phyloP scores from a whole-genome alignment of 2,797 vertebrate species.

The Poeciliopsis infans region DNA sequence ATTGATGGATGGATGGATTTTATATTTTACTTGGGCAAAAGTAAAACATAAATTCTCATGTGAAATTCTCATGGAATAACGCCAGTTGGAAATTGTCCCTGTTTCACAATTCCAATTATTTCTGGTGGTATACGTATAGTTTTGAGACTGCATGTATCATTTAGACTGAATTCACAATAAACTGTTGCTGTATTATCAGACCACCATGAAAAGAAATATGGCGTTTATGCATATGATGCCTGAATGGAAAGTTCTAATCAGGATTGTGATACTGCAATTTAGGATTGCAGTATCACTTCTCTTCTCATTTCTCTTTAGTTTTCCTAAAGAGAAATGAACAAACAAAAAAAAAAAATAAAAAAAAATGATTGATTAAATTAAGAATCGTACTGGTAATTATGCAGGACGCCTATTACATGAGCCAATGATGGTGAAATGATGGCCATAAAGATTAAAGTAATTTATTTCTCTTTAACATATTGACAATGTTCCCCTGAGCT shows the following conservation, averaged over 20 bases:
- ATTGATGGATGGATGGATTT: neutral
- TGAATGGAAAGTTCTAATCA: neutral
- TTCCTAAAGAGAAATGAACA: neutral
- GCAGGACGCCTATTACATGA: neutral
- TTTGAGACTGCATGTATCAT: neutral
- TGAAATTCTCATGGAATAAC: neutral
- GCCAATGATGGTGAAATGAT: slow-evolving; percentile 1
- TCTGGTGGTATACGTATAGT: neutral
- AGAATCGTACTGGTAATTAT: neutral
- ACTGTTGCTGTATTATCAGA: neutral
- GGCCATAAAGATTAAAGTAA: slow-evolving; percentile 6
- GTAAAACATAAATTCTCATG: no score
- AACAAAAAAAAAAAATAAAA: neutral
- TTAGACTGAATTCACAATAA: neutral
- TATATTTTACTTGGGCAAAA: neutral
- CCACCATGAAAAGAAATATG: neutral
- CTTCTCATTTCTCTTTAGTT: no score
- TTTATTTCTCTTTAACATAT: slow-evolving; percentile 13
- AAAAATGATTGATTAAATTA: neutral
- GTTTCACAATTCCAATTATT: neutral
- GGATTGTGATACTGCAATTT: neutral
- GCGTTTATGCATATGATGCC: neutral
- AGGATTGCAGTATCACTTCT: no score
- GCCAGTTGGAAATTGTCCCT: neutral
- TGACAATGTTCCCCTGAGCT: slow-evolving; percentile 3